Base-by-base conservation (phyloP, 2,888 invertebrate species). In the Zaprionus obscuricornis region DNA sequence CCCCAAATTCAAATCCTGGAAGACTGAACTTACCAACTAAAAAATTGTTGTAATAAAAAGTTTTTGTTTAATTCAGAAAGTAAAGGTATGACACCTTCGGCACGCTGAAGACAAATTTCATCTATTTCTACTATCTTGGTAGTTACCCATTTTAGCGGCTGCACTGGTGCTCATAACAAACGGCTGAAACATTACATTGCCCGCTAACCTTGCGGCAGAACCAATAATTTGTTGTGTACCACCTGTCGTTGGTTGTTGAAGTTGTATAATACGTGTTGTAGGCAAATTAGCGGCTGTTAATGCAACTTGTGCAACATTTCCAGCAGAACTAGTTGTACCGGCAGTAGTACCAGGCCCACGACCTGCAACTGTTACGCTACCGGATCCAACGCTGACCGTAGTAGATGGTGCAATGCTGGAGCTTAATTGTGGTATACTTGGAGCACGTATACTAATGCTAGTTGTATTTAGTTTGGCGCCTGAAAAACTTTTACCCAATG, bases 151-250 rank as follows among this genome's bases (percentile, higher is more conserved):
- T 67, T 90, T 90, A 3, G 78, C 81, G 1, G 73, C 77, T 3
- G 73, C 73, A 1, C 87, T 72, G 7, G 89, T 79, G 67, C 89
- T 90, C 56, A 90, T 88, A 11, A 90, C 87, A 24, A 90, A 88
- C 1, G 90, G 90, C 52, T 90, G 90, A 10, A 90, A 47, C 89
- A 90, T 90, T 2, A 90, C 84, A 73, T 90, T 90, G 6, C 87
- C 89, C 0, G 89, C 72, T 14, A 90, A 74, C 1, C 90, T 88
- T 0, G 88, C 85, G 1, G 87, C 76, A 0, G 88, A 73, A 0
- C 89, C 88, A 6, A 90, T 88, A 2, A 90, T 87, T 62, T 90
- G 89, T 27, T 89, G 89, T 0, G 87, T 62, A 0, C 88, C 77
- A 8, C 85, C 86, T 1, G 88, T 86, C 0, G 88, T 78, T 17